Conservation (phyloP, 2,888 invertebrate genomes). For the Ophion costatus region DNA sequence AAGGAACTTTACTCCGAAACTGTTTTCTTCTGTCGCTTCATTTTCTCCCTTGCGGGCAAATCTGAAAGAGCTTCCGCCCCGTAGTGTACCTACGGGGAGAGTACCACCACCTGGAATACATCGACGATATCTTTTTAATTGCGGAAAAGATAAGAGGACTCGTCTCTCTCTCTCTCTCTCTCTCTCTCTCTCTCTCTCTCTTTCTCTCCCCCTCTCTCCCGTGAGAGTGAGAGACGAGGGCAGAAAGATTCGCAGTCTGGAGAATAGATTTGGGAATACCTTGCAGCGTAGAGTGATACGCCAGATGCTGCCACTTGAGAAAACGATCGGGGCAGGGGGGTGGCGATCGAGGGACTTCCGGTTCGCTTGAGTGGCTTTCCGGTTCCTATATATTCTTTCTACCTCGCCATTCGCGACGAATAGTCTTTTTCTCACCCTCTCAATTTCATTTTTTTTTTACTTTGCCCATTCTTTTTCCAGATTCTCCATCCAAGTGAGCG, state of each 20-base stretch:
- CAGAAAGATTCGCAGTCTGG: conserved; percentile 28
- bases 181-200: too few relatives aligned
- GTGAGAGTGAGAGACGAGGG: not conserved
- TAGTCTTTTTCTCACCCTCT: conserved; percentile 50
- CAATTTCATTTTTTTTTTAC: conserved; percentile 32
- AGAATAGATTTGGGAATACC: conserved; percentile 63
- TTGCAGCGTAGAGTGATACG: conserved; percentile 45
- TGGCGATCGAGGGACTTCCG: conserved; percentile 52
- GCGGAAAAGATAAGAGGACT: conserved; percentile 38
- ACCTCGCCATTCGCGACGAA: conserved; percentile 37
- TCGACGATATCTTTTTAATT: conserved; percentile 64
- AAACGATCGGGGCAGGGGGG: conserved; percentile 28
- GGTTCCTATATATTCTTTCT: conserved; percentile 48
- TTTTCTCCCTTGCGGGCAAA: conserved; percentile 18
- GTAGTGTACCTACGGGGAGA: not conserved
- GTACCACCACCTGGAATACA: conserved; percentile 41
- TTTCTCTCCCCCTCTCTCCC: not conserved
- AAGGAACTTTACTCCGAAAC: conserved; percentile 41
- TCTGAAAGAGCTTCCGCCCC: conserved; percentile 15
- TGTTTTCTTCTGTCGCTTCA: conserved; percentile 17
- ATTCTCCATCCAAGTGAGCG: conserved; percentile 52
- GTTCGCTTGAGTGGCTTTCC: conserved; percentile 62
- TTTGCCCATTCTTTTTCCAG: conserved; percentile 48
- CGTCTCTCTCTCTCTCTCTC: not conserved
- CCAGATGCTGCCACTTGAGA: conserved; percentile 57